These are phyloP conservation scores for Cerceris ruficornis DNA, from an alignment of 2,888 invertebrate genomes.

Conservation along the genomic window DNA sequence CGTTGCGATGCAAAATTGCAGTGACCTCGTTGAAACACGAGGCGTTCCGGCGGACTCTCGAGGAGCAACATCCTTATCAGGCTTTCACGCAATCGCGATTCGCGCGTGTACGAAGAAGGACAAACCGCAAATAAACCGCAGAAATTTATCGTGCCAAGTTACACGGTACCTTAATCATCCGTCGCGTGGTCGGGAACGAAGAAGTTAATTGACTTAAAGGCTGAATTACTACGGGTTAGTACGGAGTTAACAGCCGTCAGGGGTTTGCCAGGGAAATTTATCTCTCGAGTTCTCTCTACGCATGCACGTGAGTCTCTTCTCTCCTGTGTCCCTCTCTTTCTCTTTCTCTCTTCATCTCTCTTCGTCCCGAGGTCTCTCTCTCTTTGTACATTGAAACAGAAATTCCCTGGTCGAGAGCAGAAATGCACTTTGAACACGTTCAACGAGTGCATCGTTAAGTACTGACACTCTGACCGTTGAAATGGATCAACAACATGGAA, in stretches of 20 bases:
- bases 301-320: conserved; percentile 14
- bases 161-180: conserved; percentile 65
- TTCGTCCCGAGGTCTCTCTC: background rate
- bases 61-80: background rate
- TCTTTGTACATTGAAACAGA: background rate
- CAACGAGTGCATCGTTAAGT: conserved; percentile 6
- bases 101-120: conserved; percentile 22
- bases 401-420: conserved; percentile 2
- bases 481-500: background rate
- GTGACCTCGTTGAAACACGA: background rate
- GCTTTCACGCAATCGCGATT: conserved; percentile 8
- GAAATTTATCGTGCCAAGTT: conserved; percentile 67
- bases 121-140: conserved; percentile 64
- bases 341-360: no score
- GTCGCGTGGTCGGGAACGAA: conserved; percentile 54
- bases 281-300: conserved; percentile 21
- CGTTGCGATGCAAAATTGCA: no score
- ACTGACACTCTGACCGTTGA: background rate
- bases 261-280: conserved; percentile 47
- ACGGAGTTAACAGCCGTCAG: conserved; percentile 53
- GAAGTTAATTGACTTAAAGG: conserved; percentile 67
- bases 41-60: background rate
- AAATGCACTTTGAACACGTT: conserved; percentile 26
- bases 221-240: conserved; percentile 54
- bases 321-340: background rate